Evolutionary conservation across 2,888 invertebrate species (phyloP).

Genomic region (Galerucella calmariensis): DNA sequence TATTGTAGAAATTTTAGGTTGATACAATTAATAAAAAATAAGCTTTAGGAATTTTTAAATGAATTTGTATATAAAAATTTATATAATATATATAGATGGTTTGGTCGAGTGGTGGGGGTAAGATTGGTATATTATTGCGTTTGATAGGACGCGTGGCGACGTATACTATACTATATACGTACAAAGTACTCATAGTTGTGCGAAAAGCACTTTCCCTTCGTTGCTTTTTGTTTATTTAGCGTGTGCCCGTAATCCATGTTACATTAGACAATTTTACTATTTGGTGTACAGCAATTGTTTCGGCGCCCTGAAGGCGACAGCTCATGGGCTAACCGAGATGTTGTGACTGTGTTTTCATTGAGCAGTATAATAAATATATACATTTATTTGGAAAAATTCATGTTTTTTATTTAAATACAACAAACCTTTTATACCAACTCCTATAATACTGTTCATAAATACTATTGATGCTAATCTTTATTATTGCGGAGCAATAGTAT

Average conservation of each 20-base stretch:
- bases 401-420: conserved; percentile 18
- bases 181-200: conserved; percentile 66
- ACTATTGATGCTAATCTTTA: too few relatives aligned
- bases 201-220: conserved; percentile 62
- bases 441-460: too few relatives aligned
- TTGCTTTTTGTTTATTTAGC: conserved; percentile 64
- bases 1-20: conserved; percentile 67
- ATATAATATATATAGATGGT: conserved; percentile 71
- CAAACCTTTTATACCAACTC: not conserved
- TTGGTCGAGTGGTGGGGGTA: conserved; percentile 62
- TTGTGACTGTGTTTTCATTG: conserved; percentile 72
- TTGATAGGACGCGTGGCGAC: conserved; percentile 62
- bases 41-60: conserved; percentile 76
- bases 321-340: conserved; percentile 61
- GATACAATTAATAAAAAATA: conserved; percentile 69
- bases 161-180: conserved; percentile 66
- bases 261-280: conserved; percentile 68
- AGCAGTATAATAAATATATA: conserved; percentile 81
- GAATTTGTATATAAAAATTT: conserved; percentile 77
- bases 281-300: conserved; percentile 68
- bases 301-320: conserved; percentile 54
- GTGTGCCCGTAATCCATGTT: conserved; percentile 67
- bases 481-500: too few relatives aligned
- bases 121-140: conserved; percentile 61
- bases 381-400: conserved; percentile 73